Evolutionary conservation across 2,888 invertebrate genomes (phyloP), one percentile per base, ranked within the genome.

Genomic region (Diarsia dahlii): DNA sequence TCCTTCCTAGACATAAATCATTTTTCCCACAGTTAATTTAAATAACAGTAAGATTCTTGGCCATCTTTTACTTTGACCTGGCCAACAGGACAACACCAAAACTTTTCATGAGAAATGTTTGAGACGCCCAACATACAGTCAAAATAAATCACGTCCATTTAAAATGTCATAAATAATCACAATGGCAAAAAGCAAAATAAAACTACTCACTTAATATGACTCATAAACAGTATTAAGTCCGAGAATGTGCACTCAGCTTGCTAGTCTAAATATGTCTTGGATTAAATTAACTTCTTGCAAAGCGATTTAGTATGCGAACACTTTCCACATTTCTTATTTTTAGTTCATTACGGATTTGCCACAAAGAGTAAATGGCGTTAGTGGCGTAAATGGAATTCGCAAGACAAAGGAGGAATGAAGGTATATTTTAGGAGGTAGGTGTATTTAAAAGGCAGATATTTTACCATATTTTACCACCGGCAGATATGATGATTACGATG

Each of bases 231-330:
- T 3, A 65, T 58, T 12, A 9, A 54, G 9, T 64, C 39, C 52
- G 15, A 46, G 64, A 70, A 56, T 84, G 62, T 80, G 39, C 45
- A 66, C 71, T 39, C 18, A 10, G 58, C 71, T 70, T 64, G 34
- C 34, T 64, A 69, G 58, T 48, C 71, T 75, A 80, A 82, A 82
- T 74, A 72, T 66, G 52, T 72, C 80, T 48, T 63, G 80, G 48
- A 84, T 63, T 48, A 58, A 80, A 82, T 76, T 76, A 76, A 62
- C 63, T 58, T 71, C 50, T 20, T 39, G 64, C 52, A 6, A 9
- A 23, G 54, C 39, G 46, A 74, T 78, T 71, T 54, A 66, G 75
- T 28, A 68, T 63, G 62, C 46, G n/a, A 68, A 67, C 62, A 58
- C 13, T 76, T 69, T 67, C 39, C 5, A 56, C 63, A 52, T 71